Base-by-base conservation (phyloP, 2,797 vertebrate genomes). In the Urophycis tenuis region DNA sequence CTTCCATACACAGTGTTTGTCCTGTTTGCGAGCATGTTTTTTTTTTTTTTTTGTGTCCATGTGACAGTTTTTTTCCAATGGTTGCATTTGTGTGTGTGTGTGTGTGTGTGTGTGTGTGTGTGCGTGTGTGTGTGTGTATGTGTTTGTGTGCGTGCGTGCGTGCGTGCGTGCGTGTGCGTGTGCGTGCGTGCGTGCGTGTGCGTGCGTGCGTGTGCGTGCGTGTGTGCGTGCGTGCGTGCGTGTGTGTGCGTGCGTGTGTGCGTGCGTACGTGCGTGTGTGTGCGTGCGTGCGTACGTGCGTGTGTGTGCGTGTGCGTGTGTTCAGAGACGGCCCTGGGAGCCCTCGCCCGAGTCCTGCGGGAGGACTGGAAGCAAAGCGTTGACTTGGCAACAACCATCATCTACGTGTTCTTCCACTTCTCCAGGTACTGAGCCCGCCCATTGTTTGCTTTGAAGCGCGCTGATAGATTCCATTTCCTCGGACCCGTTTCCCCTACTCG, bases 351-450 rank as follows among this genome's bases (percentile, higher is more conserved):
- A 86, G 95, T 98, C 32, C 89, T 98, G 82, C 92, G 96, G 85
- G 96, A 98, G 88, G 96, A 97, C 88, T 98, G 95, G 96, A 98
- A 96, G 86, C 95, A 95, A 85, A 98, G 96, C 0, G 94, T 96
- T 22, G 96, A 97, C 83, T 93, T 98, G 88, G 95, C 96, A 81
- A 98, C 95, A 73, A 97, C 96, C 84, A 98, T 98, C 82, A 93
- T 96, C 88, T 95, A 94, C 75, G 88, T 98, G 85, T 99, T 98
- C 87, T 97, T 96, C 88, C 98, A 96, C 88, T 97, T 98, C 89
- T 98, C 96, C 71, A 97, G 95, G 96, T 97, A 90, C 88, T 70
- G 0, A 22, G 41, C 29, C 0, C 15, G 32, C 64, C 22, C 34
- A n/a, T 34, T 39, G 39, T 71, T n/a, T 36, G 39, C 39, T 5